A percentile compares a stretch with the other conserved stretches of the same genome.
Evolutionary conservation across 2,888 invertebrate genomes (phyloP).

Genomic region (Baccha elongata): DNA sequence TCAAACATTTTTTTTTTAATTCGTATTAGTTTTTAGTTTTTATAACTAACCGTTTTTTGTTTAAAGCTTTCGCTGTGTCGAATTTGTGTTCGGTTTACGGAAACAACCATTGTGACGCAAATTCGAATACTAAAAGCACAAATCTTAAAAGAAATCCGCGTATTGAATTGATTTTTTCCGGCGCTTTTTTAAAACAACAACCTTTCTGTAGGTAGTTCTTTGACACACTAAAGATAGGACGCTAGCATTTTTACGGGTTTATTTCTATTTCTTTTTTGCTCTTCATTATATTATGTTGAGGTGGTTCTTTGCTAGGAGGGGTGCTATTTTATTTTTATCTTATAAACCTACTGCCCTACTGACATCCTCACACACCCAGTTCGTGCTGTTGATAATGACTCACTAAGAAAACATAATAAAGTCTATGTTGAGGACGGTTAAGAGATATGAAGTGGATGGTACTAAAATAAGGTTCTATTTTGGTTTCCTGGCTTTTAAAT

Average conservation of each 20-base stretch:
- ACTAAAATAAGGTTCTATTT: constrained; percentile 52
- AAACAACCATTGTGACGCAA: constrained; percentile 79
- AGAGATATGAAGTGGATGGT: constrained; percentile 19
- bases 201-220: constrained; percentile 41
- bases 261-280: constrained; percentile 4
- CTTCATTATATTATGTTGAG: constrained; percentile 11
- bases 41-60: constrained; percentile 79
- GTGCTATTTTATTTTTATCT: constrained; percentile 31
- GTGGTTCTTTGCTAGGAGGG: constrained; percentile 16
- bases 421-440: constrained; percentile 22
- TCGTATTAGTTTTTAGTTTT: neutral
- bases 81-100: constrained; percentile 79
- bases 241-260: constrained; percentile 64
- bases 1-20: neutral
- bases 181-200: neutral
- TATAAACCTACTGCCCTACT: constrained; percentile 54
- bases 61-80: constrained; percentile 79
- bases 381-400: constrained; percentile 55
- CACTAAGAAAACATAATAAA: constrained; percentile 41
- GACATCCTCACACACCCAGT: constrained; percentile 43
- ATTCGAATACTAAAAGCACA: too few relatives aligned
- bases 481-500: constrained; percentile 43
- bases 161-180: constrained; percentile 4
- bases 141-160: too few relatives aligned
- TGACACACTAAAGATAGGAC: constrained; percentile 54